Base-by-base conservation (phyloP, 2,113 vertebrate genomes). In the Xyrauchen texanus region DNA sequence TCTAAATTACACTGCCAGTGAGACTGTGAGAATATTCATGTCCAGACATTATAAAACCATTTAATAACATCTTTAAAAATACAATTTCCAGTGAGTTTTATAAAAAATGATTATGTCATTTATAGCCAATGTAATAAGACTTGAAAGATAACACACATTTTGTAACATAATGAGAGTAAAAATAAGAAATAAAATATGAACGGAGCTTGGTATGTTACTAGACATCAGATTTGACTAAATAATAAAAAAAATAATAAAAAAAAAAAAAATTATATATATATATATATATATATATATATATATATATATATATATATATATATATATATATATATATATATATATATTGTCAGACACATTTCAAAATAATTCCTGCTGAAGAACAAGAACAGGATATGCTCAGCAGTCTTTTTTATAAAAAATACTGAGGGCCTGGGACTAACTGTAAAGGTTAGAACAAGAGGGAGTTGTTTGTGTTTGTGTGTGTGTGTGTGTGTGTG, bases 391-490 rank as follows among this genome's bases (percentile, higher is more conserved):
- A 77, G 44, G 55, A 74, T 62, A 47, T 44, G 4, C 8, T 49
- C 21, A 34, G 21, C 21, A 3, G 21, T 34, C 21, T 34, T 34
- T 34, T 34, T 1, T 1, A 34, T 1, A 34, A 34, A 34, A 34
- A 34, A 34, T 1, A 34, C 21, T 1, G 21, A 79, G 80, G 58
- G 83, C 83, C 63, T 82, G 83, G 68, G 80, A 84, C 79, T 64
- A 68, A 47, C 58, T 44, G 61, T 51, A 70, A 70, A 67, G 58
- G 65, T 78, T 63, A 75, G 11, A 69, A 52, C 63, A 12, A 13
- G 67, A 53, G 8, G 45, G 44, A 64, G 12, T 45, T 55, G 68
- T 34, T 1, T 34, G 21, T 34, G 21, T 34, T 1, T 34, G 21
- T 34, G 21, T 34, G 21, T 34, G 21, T 55, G 44, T 67, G 64